These are phyloP conservation scores for Pagrus major DNA, from an alignment of 2,113 vertebrate species.

Conservation along the genomic window DNA sequence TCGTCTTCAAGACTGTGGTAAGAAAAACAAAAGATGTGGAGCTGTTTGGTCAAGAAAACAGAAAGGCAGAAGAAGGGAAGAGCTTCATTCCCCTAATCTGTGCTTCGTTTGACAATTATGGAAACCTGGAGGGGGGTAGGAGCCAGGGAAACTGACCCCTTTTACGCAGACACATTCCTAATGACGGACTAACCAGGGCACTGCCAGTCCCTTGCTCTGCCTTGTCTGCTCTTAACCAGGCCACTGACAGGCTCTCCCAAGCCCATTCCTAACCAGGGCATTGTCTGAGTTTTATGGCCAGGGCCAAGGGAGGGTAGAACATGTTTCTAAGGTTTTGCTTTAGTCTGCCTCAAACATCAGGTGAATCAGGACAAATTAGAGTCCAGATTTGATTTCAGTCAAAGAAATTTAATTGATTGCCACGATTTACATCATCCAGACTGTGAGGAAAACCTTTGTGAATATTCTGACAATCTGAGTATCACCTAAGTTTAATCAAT, in stretches of 20 bases:
- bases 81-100: constrained; percentile 44
- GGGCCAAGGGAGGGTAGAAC: neutral
- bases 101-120: constrained; percentile 54
- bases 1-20: constrained; percentile 14
- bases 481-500: neutral
- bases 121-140: constrained; percentile 42
- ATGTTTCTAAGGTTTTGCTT: neutral
- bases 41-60: constrained; percentile 26
- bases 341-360: neutral
- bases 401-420: neutral
- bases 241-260: constrained; percentile 32
- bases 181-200: constrained; percentile 51
- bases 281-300: neutral
- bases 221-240: constrained; percentile 52
- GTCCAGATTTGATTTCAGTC: constrained; percentile 11
- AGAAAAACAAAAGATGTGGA: constrained; percentile 9
- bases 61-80: constrained; percentile 1
- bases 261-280: constrained; percentile 18
- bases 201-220: constrained; percentile 39
- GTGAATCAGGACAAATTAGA: constrained; percentile 12
- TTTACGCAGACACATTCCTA: constrained; percentile 56
- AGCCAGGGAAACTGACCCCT: constrained; percentile 52
- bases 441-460: neutral
- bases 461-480: constrained; percentile 3
- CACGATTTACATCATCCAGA: neutral